Percentiles rank a stretch among this genome's conserved stretches.
These are phyloP conservation scores for Eciton burchellii DNA, from an alignment of 1,140 invertebrate species.

Conservation along the genomic window DNA sequence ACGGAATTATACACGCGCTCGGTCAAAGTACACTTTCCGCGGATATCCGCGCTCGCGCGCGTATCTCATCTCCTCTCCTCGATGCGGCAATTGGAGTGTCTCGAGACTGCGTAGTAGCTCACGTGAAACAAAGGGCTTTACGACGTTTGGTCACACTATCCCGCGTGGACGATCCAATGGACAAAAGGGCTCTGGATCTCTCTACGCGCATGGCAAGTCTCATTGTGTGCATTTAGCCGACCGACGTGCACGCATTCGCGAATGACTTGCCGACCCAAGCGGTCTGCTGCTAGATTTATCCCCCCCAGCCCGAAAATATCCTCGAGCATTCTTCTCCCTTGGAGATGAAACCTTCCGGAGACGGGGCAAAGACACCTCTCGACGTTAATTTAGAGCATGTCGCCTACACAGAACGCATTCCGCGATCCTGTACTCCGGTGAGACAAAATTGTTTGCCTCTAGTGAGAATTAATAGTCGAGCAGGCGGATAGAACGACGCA, in stretches of 20 bases:
- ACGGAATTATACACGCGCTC: slow-evolving; percentile 9
- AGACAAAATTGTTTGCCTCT: neutral
- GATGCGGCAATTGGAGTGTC: slow-evolving; percentile 26
- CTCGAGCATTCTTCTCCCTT: neutral
- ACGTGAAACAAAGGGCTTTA: slow-evolving; percentile 58
- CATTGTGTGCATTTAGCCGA: slow-evolving; percentile 57
- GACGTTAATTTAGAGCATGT: slow-evolving; percentile 17
- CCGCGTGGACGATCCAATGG: slow-evolving; percentile 44
- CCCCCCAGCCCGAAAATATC: slow-evolving; percentile 25
- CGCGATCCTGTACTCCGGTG: neutral
- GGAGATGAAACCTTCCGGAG: neutral
- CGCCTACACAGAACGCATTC: neutral
- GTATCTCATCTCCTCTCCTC: neutral
- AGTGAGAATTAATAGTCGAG: neutral
- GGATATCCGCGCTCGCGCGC: neutral
- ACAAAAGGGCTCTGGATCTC: slow-evolving; percentile 54
- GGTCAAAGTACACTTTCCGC: slow-evolving; percentile 28
- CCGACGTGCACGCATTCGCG: slow-evolving; percentile 33
- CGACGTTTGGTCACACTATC: slow-evolving; percentile 60
- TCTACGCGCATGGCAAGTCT: slow-evolving; percentile 47
- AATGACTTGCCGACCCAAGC: slow-evolving; percentile 19
- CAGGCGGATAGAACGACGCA: neutral
- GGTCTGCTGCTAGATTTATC: slow-evolving; percentile 42
- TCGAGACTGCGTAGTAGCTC: slow-evolving; percentile 37
- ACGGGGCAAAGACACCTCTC: neutral